A percentile compares a stretch with the other conserved stretches of the same genome.
Conservation (phyloP, 2,113 vertebrate genomes). For the Galeopterus variegatus region DNA sequence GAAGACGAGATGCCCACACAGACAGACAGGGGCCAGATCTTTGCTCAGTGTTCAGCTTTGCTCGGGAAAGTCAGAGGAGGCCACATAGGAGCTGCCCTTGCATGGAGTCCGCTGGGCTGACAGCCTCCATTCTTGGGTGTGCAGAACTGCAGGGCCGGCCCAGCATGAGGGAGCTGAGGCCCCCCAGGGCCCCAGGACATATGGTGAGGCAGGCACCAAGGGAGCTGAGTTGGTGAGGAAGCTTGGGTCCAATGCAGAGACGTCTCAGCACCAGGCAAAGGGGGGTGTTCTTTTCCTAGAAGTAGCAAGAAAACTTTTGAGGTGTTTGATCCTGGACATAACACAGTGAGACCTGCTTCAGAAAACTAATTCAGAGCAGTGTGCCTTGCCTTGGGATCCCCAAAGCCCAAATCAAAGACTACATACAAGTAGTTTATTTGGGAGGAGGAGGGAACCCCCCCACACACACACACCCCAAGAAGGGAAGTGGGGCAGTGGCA, state of each 20-base stretch:
- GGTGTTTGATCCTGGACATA: neutral
- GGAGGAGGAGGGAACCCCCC: neutral
- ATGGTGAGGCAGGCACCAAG: neutral
- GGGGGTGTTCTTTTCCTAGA: neutral
- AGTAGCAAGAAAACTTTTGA: neutral
- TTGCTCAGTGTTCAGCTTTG: neutral
- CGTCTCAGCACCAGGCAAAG: neutral
- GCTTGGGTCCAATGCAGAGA: neutral
- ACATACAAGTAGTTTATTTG: neutral
- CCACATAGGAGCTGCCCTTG: neutral
- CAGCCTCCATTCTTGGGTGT: neutral
- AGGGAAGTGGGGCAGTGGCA: neutral
- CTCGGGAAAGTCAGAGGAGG: neutral
- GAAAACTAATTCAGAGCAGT: neutral
- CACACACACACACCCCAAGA: too few relatives aligned
- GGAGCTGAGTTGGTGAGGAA: neutral
- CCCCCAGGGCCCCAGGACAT: rapidly evolving
- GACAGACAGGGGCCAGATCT: too few relatives aligned
- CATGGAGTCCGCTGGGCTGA: neutral
- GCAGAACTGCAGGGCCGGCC: neutral
- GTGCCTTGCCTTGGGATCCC: neutral
- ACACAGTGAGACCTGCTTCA: neutral
- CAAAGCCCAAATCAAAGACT: neutral
- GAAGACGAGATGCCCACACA: neutral
- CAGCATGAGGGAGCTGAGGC: too few relatives aligned